A percentile compares a stretch with the other conserved stretches of the same genome.
Evolutionary conservation across 2,888 invertebrate genomes (phyloP).

Genomic region (Mesorhabditis sp.): DNA sequence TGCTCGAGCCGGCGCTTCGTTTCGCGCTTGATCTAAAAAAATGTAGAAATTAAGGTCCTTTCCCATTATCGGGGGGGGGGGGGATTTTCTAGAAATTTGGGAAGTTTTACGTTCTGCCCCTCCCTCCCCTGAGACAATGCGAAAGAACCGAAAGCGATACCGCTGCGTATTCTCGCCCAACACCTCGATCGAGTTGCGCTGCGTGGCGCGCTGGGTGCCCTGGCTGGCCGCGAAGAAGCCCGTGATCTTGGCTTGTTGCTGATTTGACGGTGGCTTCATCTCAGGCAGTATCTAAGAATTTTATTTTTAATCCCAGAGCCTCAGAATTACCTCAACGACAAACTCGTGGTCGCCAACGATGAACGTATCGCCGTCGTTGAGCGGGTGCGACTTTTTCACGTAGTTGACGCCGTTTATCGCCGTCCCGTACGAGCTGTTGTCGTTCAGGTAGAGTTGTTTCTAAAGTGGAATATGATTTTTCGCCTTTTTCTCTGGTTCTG

Average conservation of each 20-base stretch:
- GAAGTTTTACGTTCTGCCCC: no score
- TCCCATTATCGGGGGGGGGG: no score
- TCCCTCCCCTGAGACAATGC: no score
- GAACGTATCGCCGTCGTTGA: not conserved
- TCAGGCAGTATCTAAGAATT: not conserved
- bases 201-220: not conserved
- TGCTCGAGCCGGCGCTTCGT: not conserved
- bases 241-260: not conserved
- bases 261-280: not conserved
- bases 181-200: not conserved
- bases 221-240: not conserved
- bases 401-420: not conserved
- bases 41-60: no score
- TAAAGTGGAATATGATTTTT: not conserved
- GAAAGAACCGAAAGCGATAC: not conserved
- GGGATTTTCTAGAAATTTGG: no score
- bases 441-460: not conserved
- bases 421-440: not conserved
- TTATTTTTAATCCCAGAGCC: not conserved
- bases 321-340: not conserved
- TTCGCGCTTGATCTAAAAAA: no score
- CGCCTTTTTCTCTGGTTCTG: no score
- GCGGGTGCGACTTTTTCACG: not conserved
- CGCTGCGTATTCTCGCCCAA: not conserved
- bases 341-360: not conserved